Base-by-base conservation (phyloP, 64 coral and sea anemone genomes). In the Montipora sp. region DNA sequence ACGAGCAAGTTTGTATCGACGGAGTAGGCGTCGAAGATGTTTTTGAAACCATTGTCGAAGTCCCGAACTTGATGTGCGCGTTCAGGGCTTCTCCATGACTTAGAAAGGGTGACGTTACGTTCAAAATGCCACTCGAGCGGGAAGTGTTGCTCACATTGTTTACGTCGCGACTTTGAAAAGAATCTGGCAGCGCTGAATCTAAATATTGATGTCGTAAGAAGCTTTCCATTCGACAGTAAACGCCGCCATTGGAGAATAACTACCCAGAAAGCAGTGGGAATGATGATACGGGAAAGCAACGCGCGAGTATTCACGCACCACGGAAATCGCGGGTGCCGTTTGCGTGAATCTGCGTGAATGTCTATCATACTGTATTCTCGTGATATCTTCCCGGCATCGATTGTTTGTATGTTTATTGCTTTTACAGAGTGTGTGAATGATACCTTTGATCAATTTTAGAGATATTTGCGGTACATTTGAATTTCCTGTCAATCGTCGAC, bases 21-120 rank as follows among this genome's bases (percentile, higher is more conserved):
- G 95, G 89, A 36, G 95, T 98, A 22, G 95, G 92, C 23, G 95
- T 85, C 2, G 95, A 94, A 60, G 95, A 88, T 49, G 95, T 97
- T 19, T 27, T 27, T 27, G 95, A 98, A 92, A 98, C 95, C 95
- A 98, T 98, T 85, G 82, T 85, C 10, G 36, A 36, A 36, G 82
- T 18, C 23, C 82, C 44, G 66, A 48, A 85, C 45, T 85, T 72
- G 9, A 47, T 36, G 82, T 23, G 3, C 20, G 68, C 14, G 68
- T 71, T 50, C 8, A 71, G 43, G 12, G 49, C 7, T 85, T 85
- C 63, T 68, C 61, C 61, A 85, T 85, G 47, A 11, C 65, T 71
- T 16, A 48, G 4, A 43, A 70, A 72, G 16, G 82, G 43, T 11
- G 46, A 48, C 6, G 15, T 85, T 20, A 85, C 82, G 82, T 71